These are phyloP conservation scores for Spinibarbus caldwelli DNA, from an alignment of 2,797 vertebrate genomes.

Conservation along the genomic window DNA sequence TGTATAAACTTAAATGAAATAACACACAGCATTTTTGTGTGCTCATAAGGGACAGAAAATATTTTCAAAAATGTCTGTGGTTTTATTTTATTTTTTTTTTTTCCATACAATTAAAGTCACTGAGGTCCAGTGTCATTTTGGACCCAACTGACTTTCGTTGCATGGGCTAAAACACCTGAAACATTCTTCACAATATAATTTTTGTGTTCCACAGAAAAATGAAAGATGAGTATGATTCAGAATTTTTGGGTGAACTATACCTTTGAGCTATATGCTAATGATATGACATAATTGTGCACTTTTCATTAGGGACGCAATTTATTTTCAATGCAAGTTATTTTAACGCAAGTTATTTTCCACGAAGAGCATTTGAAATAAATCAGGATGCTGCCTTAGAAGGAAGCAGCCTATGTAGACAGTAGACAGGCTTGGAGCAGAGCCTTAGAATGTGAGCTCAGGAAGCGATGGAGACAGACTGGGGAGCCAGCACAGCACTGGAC, in stretches of 20 bases:
- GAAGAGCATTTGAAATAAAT: not conserved
- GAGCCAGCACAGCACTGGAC: slow-evolving; percentile 10
- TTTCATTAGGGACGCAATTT: not conserved
- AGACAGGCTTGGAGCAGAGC: slow-evolving; percentile 12
- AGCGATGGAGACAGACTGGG: slow-evolving; percentile 11
- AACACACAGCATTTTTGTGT: not conserved
- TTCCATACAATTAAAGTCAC: not conserved
- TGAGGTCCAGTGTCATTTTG: not conserved
- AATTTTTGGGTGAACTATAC: not conserved
- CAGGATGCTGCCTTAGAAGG: not conserved
- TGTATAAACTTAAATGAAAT: not conserved
- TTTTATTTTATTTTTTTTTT: not conserved
- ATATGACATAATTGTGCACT: not conserved
- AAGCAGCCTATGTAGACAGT: not conserved
- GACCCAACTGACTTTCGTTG: not conserved
- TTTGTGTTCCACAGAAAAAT: not conserved
- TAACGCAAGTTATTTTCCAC: too few species aligned
- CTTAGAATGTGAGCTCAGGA: slow-evolving; percentile 8
- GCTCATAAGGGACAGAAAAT: not conserved
- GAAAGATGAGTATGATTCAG: not conserved
- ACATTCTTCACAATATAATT: not conserved
- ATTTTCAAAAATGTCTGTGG: too few species aligned
- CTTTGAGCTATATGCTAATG: not conserved
- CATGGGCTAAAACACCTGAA: not conserved
- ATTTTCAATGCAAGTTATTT: not conserved